Percentiles rank a stretch among this genome's conserved stretches.
These are phyloP conservation scores for Fistularia commersonii DNA, from an alignment of 2,797 vertebrate genomes.

Conservation along the genomic window DNA sequence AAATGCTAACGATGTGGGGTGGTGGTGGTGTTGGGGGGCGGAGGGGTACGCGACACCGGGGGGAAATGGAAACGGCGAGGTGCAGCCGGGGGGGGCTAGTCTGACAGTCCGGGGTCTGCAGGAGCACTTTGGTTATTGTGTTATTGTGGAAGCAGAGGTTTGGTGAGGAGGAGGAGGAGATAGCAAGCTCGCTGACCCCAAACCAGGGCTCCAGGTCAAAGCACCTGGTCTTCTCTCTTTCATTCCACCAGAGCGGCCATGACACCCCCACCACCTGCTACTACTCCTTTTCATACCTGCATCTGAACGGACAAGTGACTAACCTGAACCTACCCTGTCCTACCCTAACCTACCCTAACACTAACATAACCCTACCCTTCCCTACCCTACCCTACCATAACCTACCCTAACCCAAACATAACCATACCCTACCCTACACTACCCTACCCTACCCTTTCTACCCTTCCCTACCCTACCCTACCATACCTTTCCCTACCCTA, in stretches of 20 bases:
- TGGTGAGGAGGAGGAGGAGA: constrained; percentile 56
- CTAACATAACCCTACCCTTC: too few relatives aligned
- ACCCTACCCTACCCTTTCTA: too few relatives aligned
- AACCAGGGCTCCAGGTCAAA: constrained; percentile 62
- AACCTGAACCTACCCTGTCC: too few relatives aligned
- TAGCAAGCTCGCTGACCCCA: constrained; percentile 53
- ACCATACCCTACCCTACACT: too few relatives aligned
- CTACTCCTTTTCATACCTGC: constrained; percentile 10
- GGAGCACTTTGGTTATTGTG: constrained; percentile 65
- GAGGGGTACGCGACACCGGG: constrained; percentile 57
- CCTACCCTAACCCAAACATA: too few relatives aligned
- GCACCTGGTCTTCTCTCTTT: constrained; percentile 64
- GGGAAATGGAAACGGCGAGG: constrained; percentile 58
- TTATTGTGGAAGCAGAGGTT: too few relatives aligned
- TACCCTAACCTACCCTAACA: too few relatives aligned
- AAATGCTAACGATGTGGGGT: constrained; percentile 95
- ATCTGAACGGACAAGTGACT: too few relatives aligned
- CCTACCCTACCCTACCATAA: too few relatives aligned
- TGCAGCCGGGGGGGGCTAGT: constrained; percentile 77
- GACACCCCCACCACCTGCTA: constrained; percentile 20
- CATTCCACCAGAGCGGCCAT: constrained; percentile 58
- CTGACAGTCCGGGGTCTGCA: constrained; percentile 68
- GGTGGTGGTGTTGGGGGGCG: constrained; percentile 45
- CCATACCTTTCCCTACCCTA: too few relatives aligned
- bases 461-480: too few relatives aligned